Evolutionary conservation across 2,888 invertebrate genomes (phyloP).

Genomic region (Drosophila borborema): DNA sequence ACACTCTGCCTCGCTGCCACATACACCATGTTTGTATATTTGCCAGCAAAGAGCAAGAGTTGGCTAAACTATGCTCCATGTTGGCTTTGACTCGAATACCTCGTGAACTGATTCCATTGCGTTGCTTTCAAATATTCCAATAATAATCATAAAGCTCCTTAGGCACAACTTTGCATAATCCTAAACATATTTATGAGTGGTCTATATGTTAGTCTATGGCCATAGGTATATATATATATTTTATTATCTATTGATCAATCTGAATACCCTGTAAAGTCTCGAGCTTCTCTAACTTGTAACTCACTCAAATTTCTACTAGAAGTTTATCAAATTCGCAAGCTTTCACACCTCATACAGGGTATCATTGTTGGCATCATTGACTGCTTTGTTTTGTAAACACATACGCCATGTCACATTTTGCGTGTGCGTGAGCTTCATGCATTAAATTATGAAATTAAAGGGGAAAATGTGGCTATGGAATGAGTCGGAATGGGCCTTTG

Average conservation of each 20-base stretch:
- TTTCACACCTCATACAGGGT: slow-evolving; percentile 24
- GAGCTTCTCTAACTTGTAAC: accelerated
- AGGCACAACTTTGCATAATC: background rate
- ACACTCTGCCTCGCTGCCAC: slow-evolving; percentile 14
- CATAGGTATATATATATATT: background rate
- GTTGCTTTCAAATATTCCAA: background rate
- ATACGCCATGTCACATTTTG: slow-evolving; percentile 40
- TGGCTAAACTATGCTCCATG: background rate
- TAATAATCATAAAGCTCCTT: background rate
- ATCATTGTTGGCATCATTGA: slow-evolving; percentile 1
- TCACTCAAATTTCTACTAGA: no score
- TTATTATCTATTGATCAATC: slow-evolving; percentile 4
- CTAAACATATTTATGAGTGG: background rate
- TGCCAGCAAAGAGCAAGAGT: background rate
- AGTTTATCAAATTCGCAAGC: background rate
- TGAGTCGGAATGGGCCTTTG: background rate
- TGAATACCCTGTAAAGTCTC: background rate
- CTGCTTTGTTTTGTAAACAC: background rate
- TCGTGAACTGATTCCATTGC: background rate
- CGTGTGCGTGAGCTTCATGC: slow-evolving; percentile 63
- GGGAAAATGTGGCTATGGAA: background rate
- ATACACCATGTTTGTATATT: background rate
- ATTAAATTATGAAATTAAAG: slow-evolving; percentile 65
- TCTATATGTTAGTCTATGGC: background rate
- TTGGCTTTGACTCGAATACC: background rate